Conservation (phyloP, 2,888 invertebrate genomes). For the Saturnia japonica region DNA sequence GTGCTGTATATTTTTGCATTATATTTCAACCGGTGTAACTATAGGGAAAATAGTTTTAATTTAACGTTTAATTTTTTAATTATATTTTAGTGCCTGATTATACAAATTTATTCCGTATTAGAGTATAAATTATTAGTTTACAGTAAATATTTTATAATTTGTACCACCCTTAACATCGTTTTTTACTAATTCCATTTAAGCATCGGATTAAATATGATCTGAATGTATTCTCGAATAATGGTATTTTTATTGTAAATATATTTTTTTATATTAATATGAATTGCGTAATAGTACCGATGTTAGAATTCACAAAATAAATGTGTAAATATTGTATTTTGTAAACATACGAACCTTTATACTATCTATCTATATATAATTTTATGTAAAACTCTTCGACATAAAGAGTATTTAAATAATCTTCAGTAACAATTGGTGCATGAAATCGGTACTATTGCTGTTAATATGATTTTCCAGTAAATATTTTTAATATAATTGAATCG, state of each 20-base stretch:
- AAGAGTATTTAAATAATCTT: not conserved
- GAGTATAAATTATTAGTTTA: not conserved
- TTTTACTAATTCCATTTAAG: not conserved
- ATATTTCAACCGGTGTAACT: not conserved
- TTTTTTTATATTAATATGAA: slow-evolving; percentile 17
- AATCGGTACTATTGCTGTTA: slow-evolving; percentile 49
- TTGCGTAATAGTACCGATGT: slow-evolving; percentile 11
- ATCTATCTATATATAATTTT: slow-evolving; percentile 4
- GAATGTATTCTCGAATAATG: slow-evolving; percentile 4
- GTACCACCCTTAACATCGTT: not conserved
- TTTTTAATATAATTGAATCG: slow-evolving; percentile 43
- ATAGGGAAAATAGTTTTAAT: not conserved
- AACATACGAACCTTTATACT: not conserved
- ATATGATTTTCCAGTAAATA: slow-evolving; percentile 32
- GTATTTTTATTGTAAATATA: slow-evolving; percentile 10
- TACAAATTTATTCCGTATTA: not conserved
- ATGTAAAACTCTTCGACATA: not conserved
- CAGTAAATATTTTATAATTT: slow-evolving; percentile 2
- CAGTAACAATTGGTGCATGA: slow-evolving; percentile 30
- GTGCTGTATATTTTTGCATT: slow-evolving; percentile 9
- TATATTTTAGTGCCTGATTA: not conserved
- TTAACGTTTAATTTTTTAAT: not conserved
- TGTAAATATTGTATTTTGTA: slow-evolving; percentile 5
- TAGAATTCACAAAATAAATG: not conserved
- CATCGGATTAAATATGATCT: not conserved